These are phyloP conservation scores for Eumacrocentrus americanus DNA, from an alignment of 2,888 invertebrate genomes.

Conservation along the genomic window DNA sequence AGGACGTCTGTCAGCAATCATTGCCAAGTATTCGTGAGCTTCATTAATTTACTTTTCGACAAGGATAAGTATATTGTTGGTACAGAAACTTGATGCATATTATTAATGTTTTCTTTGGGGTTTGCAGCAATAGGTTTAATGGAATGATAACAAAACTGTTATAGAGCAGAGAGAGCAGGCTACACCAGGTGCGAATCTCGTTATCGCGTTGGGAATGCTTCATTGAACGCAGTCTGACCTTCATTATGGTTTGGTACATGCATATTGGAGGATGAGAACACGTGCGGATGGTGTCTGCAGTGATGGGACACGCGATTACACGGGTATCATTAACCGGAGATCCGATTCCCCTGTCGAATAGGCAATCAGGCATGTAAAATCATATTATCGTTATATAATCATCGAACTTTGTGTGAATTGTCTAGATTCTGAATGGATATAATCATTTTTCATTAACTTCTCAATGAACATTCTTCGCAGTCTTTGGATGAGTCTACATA, in stretches of 20 bases:
- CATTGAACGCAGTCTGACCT: constrained; percentile 24
- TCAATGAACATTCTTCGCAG: too few species aligned
- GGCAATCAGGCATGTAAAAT: constrained; percentile 28
- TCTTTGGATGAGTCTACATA: too few species aligned
- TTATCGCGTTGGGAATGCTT: constrained; percentile 12
- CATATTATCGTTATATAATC: constrained; percentile 20
- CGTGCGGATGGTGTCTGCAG: constrained; percentile 20
- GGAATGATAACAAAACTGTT: background rate
- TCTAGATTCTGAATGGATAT: too few species aligned
- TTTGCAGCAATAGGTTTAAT: background rate
- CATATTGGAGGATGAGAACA: constrained; percentile 22
- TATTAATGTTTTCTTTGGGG: background rate
- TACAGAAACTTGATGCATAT: background rate
- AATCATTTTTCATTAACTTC: background rate
- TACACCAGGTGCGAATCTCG: constrained; percentile 27
- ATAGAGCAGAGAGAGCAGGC: background rate
- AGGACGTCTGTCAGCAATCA: background rate
- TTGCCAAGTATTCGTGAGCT: background rate
- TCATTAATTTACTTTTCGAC: background rate
- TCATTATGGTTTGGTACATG: constrained; percentile 22
- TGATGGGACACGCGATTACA: constrained; percentile 30
- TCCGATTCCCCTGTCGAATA: constrained; percentile 28
- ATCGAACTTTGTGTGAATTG: too few species aligned
- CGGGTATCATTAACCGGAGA: constrained; percentile 29
- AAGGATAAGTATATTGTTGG: constrained; percentile 3